These are phyloP conservation scores for Himalopsyche anomala DNA, from an alignment of 2,888 invertebrate genomes.

Conservation along the genomic window DNA sequence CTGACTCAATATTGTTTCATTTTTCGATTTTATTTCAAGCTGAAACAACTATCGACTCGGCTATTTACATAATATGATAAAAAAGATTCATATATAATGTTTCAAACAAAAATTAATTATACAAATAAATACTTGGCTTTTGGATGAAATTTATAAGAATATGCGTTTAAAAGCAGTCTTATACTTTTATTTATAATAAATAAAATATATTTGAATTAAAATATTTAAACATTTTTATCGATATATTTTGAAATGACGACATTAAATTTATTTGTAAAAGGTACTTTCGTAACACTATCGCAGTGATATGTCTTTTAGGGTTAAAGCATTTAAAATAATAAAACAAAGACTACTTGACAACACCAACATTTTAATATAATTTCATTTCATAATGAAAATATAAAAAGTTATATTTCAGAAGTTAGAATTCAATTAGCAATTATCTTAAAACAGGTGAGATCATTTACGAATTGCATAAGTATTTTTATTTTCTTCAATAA, in stretches of 20 bases:
- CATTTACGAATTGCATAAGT: no score
- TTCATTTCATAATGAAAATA: no score
- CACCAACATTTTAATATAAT: no score
- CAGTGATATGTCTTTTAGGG: conserved; percentile 19
- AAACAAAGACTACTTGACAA: no score
- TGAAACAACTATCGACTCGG: conserved; percentile 52
- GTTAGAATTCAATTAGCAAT: no score
- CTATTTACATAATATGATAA: not conserved
- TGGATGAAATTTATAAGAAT: conserved; percentile 57
- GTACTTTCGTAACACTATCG: conserved; percentile 27
- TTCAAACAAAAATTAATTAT: conserved; percentile 33
- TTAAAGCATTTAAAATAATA: not conserved
- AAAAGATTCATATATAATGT: not conserved
- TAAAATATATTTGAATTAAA: conserved; percentile 60
- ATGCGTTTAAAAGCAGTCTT: conserved; percentile 65
- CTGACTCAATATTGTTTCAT: conserved; percentile 50
- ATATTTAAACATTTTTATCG: conserved; percentile 58
- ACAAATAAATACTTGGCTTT: conserved; percentile 60
- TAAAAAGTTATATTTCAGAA: no score
- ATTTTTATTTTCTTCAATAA: no score
- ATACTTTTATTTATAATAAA: conserved; percentile 62
- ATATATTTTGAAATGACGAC: conserved; percentile 54
- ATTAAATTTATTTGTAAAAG: conserved; percentile 54
- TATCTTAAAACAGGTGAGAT: no score
- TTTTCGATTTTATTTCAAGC: conserved; percentile 30